Conservation (phyloP, 2,888 invertebrate species). For the Ophion slaviceki region DNA sequence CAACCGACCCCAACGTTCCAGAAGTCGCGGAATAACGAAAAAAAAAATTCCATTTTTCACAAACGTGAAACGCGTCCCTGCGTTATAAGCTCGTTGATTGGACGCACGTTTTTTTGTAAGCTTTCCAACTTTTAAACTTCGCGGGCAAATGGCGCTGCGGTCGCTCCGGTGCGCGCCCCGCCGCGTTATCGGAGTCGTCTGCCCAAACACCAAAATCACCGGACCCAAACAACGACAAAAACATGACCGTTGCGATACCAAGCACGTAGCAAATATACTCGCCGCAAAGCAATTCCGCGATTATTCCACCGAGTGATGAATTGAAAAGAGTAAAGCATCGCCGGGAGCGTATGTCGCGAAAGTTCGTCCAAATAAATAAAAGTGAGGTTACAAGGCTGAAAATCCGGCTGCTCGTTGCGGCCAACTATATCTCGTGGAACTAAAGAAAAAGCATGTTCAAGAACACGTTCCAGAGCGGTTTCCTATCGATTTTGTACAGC, state of each 20-base stretch:
- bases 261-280: not conserved
- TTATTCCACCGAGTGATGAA: not conserved
- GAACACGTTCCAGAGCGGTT: conserved; percentile 88
- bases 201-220: conserved; percentile 5
- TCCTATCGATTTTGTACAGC: conserved; percentile 88
- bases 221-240: not conserved
- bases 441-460: conserved; percentile 85
- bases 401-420: not conserved
- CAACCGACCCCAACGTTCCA: not conserved
- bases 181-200: not conserved
- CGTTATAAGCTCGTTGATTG: no score
- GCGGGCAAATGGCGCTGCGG: not conserved
- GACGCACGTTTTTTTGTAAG: not conserved
- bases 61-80: no score
- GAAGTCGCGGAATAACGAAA: no score
- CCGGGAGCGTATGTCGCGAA: not conserved
- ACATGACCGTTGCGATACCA: not conserved
- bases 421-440: not conserved
- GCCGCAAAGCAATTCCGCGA: not conserved
- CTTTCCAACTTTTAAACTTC: not conserved
- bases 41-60: not conserved
- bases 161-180: not conserved
- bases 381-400: conserved; percentile 45
- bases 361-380: conserved; percentile 3
- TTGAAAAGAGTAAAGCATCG: not conserved